Base-by-base conservation (phyloP, 2,113 vertebrate species). In the Cebus imitator region DNA sequence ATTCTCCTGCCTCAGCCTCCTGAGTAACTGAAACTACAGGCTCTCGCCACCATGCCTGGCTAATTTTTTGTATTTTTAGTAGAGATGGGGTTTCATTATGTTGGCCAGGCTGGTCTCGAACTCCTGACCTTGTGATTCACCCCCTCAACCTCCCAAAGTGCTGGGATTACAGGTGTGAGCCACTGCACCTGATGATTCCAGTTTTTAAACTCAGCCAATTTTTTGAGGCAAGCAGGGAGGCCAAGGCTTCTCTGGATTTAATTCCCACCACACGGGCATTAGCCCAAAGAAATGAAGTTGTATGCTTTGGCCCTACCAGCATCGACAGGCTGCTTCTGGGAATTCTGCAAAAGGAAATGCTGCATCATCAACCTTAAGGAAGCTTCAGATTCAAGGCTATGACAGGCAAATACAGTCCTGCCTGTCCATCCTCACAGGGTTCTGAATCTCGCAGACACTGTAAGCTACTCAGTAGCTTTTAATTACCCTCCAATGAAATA, bases 141-240 rank as follows among this genome's bases (percentile, higher is more conserved):
- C 16, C 16, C 52, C 52, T 52, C 5, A 52, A 52, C 52, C 52
- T 17, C 52, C 52, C 52, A 52, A 52, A 52, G 16, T 52, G 5
- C 16, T 52, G 16, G 52, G 52, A 52, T 52, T 52, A 52, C 52
- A 52, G 52, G 16, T 52, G 52, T 52, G 52, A 52, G 52, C 52
- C 52, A 52, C 52, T 52, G 52, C 5, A 16, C 16, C 52, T 52
- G 16, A 52, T 52, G 58, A 94, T 21, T 95, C 25, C n/a, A 95
- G 85, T 57, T 80, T 87, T 91, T 68, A 93, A 96, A 91, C 45
- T 93, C 20, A 58, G 75, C 43, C 72, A 91, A 32, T 86, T 93
- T 90, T 90, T 70, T 23, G 23, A 37, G 50, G 79, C 70, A 95
- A 35, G 66, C 18, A 16, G 40, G 35, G 57, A 94, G 27, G 45